phyloP scores from a whole-genome alignment of 2,888 invertebrate species.

The Athetis lepigone region DNA sequence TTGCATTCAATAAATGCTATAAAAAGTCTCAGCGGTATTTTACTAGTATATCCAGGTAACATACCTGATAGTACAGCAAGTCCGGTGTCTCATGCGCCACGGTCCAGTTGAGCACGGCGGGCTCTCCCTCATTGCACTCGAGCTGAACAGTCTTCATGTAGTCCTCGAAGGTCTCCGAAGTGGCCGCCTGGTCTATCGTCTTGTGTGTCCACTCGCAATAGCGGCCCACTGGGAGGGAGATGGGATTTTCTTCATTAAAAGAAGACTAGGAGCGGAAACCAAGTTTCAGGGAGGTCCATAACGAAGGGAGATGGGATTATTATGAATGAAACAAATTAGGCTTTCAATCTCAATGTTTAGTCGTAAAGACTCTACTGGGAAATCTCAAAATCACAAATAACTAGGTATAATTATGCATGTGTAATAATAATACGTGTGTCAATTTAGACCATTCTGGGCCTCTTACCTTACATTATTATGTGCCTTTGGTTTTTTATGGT shows the following conservation, averaged over 20 bases:
- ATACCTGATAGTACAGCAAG: constrained; percentile 96
- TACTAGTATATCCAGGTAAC: not conserved
- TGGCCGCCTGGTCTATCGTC: constrained; percentile 93
- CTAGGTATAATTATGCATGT: no score
- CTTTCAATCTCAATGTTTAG: no score
- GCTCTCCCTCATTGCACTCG: constrained; percentile 94
- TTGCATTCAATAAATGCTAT: no score
- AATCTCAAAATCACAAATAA: no score
- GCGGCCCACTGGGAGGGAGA: constrained; percentile 91
- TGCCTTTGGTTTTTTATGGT: no score
- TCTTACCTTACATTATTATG: no score
- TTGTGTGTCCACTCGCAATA: constrained; percentile 97
- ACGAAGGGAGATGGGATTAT: not conserved
- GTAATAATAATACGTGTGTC: no score
- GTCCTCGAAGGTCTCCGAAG: constrained; percentile 94
- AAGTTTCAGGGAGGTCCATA: no score
- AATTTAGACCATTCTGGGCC: no score
- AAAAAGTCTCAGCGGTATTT: no score
- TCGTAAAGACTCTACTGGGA: no score
- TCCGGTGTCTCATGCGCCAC: constrained; percentile 96
- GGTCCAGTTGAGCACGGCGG: constrained; percentile 95
- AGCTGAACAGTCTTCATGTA: constrained; percentile 94
- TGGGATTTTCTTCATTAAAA: not conserved
- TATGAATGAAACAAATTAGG: not conserved
- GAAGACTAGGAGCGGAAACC: no score